Base-by-base conservation (phyloP, 1,140 invertebrate species). In the Drosophila quadrilineata region DNA sequence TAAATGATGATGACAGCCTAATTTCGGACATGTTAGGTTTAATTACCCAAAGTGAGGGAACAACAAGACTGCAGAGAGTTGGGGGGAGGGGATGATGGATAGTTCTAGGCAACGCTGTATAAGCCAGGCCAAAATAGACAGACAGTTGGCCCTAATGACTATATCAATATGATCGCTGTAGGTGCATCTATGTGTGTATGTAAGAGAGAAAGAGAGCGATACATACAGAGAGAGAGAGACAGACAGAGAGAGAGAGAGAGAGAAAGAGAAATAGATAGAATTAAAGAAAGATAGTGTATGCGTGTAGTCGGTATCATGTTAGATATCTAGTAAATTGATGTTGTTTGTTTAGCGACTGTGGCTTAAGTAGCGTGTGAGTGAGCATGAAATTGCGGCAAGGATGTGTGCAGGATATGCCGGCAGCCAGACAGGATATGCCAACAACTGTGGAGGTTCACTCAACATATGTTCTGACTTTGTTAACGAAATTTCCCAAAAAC, bases 1-100 rank as follows among this genome's bases (percentile, higher is more conserved):
- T 68, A 68, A 64, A 49, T 56, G 59, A 63, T 63, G 66, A 64
- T 69, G 66, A 69, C 58, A 69, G 66, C 66, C 66, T 69, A 64
- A 69, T 69, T 69, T 63, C 58, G 46, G 56, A 53, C 57, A 52
- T 53, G 41, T 33, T 12, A 31, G 48, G 64, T 67, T n/a, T n/a
- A 67, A 67, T 67, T 67, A 67, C 45, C 21, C 66, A 45, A 38
- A 31, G 40, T 35, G 56, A 21, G 26, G 26, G 10, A 31, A 49
- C n/a, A n/a, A n/a, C n/a, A n/a, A n/a, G n/a, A n/a, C n/a, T n/a
- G n/a, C n/a, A n/a, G n/a, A n/a, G n/a, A n/a, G n/a, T n/a, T n/a
- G n/a, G 2, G 33, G 21, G 57, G 17, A 52, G 35, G 41, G 60
- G 62, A 22, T 14, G 22, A 48, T 53, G 17, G 16, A 41, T 41